Evolutionary conservation across 2,888 invertebrate species (phyloP).

Genomic region (Alcis repandata): DNA sequence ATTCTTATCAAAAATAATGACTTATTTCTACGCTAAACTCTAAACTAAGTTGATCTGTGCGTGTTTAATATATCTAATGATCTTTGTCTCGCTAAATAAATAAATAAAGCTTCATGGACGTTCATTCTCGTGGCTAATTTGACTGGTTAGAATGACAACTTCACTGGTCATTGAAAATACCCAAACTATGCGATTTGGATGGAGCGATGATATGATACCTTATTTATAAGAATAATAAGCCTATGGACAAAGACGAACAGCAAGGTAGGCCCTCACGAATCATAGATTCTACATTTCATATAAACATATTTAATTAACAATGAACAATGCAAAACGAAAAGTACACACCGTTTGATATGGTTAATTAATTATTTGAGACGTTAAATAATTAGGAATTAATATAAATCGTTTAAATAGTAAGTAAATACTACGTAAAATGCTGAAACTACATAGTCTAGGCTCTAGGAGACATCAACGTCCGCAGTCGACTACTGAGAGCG

Average conservation of each 20-base stretch:
- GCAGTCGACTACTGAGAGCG: constrained; percentile 1
- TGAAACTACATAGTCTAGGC: constrained; percentile 68
- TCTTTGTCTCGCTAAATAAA: constrained; percentile 59
- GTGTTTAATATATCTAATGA: constrained; percentile 73
- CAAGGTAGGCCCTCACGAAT: constrained; percentile 37
- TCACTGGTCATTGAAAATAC: constrained; percentile 38
- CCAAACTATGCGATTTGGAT: constrained; percentile 62
- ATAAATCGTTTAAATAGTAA: constrained; percentile 54
- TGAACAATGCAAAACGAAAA: constrained; percentile 51
- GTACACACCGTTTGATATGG: constrained; percentile 67
- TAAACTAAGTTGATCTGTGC: constrained; percentile 58
- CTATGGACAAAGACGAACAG: constrained; percentile 53
- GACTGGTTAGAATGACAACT: constrained; percentile 13
- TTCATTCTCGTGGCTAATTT: constrained; percentile 51
- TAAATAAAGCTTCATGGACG: constrained; percentile 69
- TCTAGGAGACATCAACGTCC: constrained; percentile 53
- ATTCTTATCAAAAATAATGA: constrained; percentile 73
- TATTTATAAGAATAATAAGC: constrained; percentile 37
- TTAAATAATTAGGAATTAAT: constrained; percentile 55
- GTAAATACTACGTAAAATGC: constrained; percentile 72
- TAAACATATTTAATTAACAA: constrained; percentile 36
- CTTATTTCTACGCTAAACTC: constrained; percentile 59
- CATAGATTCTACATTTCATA: constrained; percentile 45
- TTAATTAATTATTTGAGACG: constrained; percentile 75
- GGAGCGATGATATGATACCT: constrained; percentile 78